Percentiles rank a stretch among this genome's conserved stretches.
Evolutionary conservation across 2,888 invertebrate genomes (phyloP).

Genomic region (Auanema sp.): DNA sequence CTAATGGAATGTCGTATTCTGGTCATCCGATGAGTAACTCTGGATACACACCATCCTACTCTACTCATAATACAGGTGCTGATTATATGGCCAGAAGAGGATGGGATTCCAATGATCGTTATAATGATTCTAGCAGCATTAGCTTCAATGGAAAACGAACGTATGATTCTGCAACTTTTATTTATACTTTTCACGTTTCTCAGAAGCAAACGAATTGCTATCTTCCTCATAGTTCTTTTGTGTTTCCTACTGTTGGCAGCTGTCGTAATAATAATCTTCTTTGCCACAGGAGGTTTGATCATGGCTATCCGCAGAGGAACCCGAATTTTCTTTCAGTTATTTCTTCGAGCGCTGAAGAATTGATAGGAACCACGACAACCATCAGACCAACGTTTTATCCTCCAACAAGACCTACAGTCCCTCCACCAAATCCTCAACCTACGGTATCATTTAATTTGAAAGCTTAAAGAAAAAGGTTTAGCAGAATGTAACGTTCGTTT

Average conservation of each 20-base stretch:
- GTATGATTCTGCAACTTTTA: background rate
- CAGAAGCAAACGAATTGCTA: constrained; percentile 33
- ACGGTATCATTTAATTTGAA: constrained; percentile 1
- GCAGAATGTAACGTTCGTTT: constrained; percentile 13
- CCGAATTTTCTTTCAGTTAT: background rate
- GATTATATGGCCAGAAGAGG: constrained; percentile 36
- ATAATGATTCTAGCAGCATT: background rate
- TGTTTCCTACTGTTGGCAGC: constrained; percentile 40
- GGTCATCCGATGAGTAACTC: constrained; percentile 4
- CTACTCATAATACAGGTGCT: constrained; percentile 28
- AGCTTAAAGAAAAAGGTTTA: constrained; percentile 2
- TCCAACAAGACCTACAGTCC: constrained; percentile 19
- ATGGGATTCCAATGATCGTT: constrained; percentile 22
- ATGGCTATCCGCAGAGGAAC: constrained; percentile 1
- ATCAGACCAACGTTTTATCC: constrained; percentile 13
- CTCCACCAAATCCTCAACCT: background rate
- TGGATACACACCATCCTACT: constrained; percentile 33
- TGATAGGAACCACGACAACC: constrained; percentile 13
- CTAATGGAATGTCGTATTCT: constrained; percentile 5
- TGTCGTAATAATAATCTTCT: constrained; percentile 44
- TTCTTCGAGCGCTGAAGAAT: constrained; percentile 22
- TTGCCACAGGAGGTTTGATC: constrained; percentile 35
- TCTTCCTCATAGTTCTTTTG: constrained; percentile 26
- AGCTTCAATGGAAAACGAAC: background rate
- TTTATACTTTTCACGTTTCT: background rate